Evolutionary conservation across 1,140 invertebrate species (phyloP), one percentile per base, ranked within the genome.

Genomic region (Nymphalis io): DNA sequence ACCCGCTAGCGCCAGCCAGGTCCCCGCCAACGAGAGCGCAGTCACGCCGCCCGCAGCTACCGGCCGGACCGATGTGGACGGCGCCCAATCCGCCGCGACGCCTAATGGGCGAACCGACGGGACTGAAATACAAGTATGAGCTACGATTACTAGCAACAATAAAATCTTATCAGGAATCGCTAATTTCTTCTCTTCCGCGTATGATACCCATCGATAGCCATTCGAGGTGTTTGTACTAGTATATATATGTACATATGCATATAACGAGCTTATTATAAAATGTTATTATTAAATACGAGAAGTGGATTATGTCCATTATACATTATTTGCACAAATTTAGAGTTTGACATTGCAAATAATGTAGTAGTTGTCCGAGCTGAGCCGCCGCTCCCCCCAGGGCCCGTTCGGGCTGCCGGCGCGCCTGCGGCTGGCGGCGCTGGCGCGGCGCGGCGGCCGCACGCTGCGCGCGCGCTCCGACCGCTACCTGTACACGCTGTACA

Each of bases 401-500:
- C 85, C 86, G 21, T 93, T 95, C 78, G 93, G 96, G 46, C 95
- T 95, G n/a, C 95, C 96, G 88, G 92, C 94, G 5, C 92, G 93
- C 33, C 88, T 97, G 33, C 95, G 92, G 76, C 94, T 97, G 59
- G 93, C 93, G 71, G 96, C 96, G 89, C 90, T 98, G 73, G 93
- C 96, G 13, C 93, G 82, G 57, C 82, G 81, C 5, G 75, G 80
- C 70, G 93, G 93, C 51, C 93, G 93, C 71, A 93, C 95, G 67
- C 89, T 96, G 46, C 93, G 92, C 15, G 94, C 95, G 68, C 95
- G 95, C 78, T 95, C 95, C 39, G 93, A 94, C 80, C 92, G 96
- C 38, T 97, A 96, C 88, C 89, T 95, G 44, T 96, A 96, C 93
- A 97, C 96, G 84, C 92, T 98, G 2, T 78, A 95, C 55, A 98